Evolutionary conservation across 2,113 vertebrate genomes (phyloP), one percentile per base, ranked within the genome.

Genomic region (Origma solitaria): DNA sequence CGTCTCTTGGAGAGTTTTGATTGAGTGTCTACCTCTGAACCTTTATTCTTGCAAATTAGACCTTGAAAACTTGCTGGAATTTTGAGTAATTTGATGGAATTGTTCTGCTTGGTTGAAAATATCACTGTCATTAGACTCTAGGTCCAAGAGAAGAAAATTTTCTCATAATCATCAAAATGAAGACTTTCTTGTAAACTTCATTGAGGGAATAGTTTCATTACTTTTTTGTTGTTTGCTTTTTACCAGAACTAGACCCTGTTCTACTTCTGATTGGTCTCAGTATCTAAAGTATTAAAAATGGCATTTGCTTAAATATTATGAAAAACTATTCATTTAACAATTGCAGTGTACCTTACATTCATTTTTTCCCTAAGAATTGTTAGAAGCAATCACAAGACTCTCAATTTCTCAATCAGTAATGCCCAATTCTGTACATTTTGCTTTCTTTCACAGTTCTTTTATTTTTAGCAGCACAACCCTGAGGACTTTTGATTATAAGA

Each of bases 401-500:
- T 73, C 68, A 65, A 30, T 82, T 58, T 82, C 81, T 56, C 61
- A 37, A 33, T 83, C 58, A 57, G 50, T 37, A 54, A 37, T 3
- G 4, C 9, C 53, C 21, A n/a, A 20, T 83, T 57, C 66, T 37
- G 2, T 57, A 31, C 21, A 7, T 78, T 71, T 31, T 23, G 10
- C 65, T 89, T 88, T 80, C 61, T 64, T 68, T 90, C 76, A 31
- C 66, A 7, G 11, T 44, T 53, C 45, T 90, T 90, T 95, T 88
- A 58, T 88, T 92, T 87, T 81, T 84, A 82, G 84, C 25, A 12
- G 22, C 38, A 89, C 88, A 78, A 7, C 82, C 85, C 60, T 14
- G 38, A 94, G 94, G 72, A 91, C 33, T n/a, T 44, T 47, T 92
- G 83, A 92, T 94, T 82, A 24, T 95, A 73, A 94, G 89, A 93